Evolutionary conservation across 2,113 vertebrate species (phyloP).

Genomic region (Neofelis nebulosa): DNA sequence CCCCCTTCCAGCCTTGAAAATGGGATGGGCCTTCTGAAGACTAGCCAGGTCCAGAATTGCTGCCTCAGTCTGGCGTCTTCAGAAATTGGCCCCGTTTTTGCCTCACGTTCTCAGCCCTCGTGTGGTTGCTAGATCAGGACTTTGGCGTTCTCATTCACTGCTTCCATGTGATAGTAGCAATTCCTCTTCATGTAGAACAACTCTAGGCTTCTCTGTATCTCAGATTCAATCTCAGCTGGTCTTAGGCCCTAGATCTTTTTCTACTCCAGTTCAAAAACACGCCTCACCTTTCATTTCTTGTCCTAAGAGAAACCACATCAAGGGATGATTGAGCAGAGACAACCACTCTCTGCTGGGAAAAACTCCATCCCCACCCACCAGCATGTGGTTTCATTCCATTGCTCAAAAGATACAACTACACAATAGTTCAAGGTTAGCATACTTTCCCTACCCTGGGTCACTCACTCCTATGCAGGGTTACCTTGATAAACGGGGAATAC

Average conservation of each 20-base stretch:
- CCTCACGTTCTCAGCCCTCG: background rate
- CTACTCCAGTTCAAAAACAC: background rate
- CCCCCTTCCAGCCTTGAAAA: background rate
- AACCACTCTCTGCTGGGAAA: background rate
- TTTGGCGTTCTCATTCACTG: background rate
- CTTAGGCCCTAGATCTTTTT: background rate
- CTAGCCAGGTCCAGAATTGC: background rate
- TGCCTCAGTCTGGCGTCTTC: background rate
- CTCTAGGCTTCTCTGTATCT: background rate
- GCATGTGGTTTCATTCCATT: background rate
- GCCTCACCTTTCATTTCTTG: background rate
- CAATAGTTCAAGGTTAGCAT: background rate
- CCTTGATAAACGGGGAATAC: background rate
- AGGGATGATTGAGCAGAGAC: background rate
- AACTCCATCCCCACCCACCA: background rate
- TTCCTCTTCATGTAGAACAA: background rate
- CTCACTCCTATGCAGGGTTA: background rate
- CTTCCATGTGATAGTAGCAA: background rate
- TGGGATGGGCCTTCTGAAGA: background rate
- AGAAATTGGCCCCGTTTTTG: background rate
- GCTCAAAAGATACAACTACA: slow-evolving; percentile 1
- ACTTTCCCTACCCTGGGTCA: background rate
- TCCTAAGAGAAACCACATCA: background rate
- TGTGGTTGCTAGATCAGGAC: background rate
- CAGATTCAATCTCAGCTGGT: background rate